These are phyloP conservation scores for Eupleurogrammus muticus DNA, from an alignment of 2,797 vertebrate species.

Conservation along the genomic window DNA sequence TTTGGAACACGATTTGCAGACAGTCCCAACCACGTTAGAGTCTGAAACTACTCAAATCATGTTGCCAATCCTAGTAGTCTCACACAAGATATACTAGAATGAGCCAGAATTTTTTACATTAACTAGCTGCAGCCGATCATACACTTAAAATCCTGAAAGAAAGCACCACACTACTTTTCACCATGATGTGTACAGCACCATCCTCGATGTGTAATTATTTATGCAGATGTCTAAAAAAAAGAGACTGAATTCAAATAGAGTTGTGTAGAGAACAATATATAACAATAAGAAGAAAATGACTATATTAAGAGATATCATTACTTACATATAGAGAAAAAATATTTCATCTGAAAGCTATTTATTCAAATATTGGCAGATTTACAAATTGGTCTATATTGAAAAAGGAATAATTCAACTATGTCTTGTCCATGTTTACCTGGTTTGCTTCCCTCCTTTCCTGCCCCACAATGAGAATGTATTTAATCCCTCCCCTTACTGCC, in stretches of 20 bases:
- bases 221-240: constrained; percentile 81
- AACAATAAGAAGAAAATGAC: constrained; percentile 73
- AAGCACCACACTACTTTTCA: constrained; percentile 72
- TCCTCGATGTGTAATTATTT: constrained; percentile 84
- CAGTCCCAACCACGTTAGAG: constrained; percentile 64
- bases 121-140: constrained; percentile 58
- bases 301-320: constrained; percentile 83
- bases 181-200: constrained; percentile 84
- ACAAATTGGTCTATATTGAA: constrained; percentile 79
- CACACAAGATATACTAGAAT: constrained; percentile 44
- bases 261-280: constrained; percentile 80
- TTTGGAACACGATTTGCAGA: constrained; percentile 57
- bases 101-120: constrained; percentile 53
- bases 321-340: constrained; percentile 68
- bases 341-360: constrained; percentile 77
- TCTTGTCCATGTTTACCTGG: constrained; percentile 85
- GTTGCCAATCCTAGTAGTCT: constrained; percentile 60
- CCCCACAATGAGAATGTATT: constrained; percentile 86
- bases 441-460: constrained; percentile 80
- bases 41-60: constrained; percentile 60
- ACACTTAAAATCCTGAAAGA: constrained; percentile 58
- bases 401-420: constrained; percentile 79
- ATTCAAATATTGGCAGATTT: constrained; percentile 79
- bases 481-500: constrained; percentile 73
- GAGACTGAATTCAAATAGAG: constrained; percentile 75